These are phyloP conservation scores for Oreochromis mossambicus DNA, from an alignment of 2,797 vertebrate species.

Conservation along the genomic window DNA sequence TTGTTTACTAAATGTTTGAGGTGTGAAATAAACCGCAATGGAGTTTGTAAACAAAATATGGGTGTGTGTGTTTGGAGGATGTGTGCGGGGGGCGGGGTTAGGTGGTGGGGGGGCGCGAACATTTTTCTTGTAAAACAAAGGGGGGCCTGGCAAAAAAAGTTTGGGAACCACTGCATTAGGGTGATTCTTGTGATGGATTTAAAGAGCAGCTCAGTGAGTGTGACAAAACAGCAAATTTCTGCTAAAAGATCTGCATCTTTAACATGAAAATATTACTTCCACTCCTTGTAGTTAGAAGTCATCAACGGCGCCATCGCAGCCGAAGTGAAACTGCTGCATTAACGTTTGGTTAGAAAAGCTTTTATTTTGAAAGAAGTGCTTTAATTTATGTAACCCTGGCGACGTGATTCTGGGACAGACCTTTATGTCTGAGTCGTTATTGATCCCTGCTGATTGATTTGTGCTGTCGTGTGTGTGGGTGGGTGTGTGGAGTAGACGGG, in stretches of 20 bases:
- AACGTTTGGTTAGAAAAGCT: not conserved
- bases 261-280: not conserved
- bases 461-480: not conserved
- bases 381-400: not conserved
- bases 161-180: not conserved
- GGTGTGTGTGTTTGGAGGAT: too few relatives aligned
- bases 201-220: not conserved
- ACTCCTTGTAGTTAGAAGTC: accelerated
- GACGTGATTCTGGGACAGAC: not conserved
- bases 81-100: too few relatives aligned
- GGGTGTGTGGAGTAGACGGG: not conserved
- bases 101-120: too few relatives aligned
- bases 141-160: too few relatives aligned
- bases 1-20: too few relatives aligned
- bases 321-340: not conserved
- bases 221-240: not conserved
- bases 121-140: too few relatives aligned
- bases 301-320: accelerated
- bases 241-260: not conserved
- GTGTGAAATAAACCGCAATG: too few relatives aligned
- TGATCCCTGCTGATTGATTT: not conserved
- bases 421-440: not conserved
- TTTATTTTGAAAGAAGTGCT: not conserved
- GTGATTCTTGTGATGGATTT: not conserved
- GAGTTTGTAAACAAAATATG: too few relatives aligned